Conservation (phyloP, 2,797 vertebrate genomes). For the Argyrosomus regius region DNA sequence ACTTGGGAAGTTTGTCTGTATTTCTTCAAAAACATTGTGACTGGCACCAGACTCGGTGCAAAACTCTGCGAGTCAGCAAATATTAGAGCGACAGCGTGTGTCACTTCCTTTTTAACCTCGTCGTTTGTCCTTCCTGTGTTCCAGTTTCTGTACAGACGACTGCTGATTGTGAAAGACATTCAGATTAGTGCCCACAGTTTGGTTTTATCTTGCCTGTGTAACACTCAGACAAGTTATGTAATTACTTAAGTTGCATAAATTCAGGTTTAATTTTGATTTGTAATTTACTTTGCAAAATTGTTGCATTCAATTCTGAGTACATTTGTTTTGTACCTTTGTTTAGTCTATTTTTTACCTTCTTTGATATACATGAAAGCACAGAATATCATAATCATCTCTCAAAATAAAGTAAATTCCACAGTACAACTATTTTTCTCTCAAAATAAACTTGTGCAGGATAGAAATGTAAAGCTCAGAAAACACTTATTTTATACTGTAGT, state of each 20-base stretch:
- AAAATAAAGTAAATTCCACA: background rate
- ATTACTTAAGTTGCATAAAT: background rate
- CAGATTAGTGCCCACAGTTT: background rate
- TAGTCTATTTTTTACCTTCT: background rate
- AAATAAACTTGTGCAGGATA: background rate
- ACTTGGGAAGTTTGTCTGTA: background rate
- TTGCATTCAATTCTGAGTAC: background rate
- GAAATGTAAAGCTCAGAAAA: background rate
- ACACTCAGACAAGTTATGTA: background rate
- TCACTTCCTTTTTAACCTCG: constrained; percentile 30
- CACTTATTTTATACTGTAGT: too few species aligned
- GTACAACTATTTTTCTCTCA: background rate
- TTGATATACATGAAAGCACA: background rate
- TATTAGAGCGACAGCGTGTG: constrained; percentile 6
- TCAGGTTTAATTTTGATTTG: background rate
- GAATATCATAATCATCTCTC: background rate
- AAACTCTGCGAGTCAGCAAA: constrained; percentile 39
- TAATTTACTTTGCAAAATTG: background rate
- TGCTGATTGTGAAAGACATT: background rate
- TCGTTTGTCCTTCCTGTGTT: constrained; percentile 1
- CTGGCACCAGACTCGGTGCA: background rate
- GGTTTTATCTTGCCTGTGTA: background rate
- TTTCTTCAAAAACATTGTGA: constrained; percentile 21
- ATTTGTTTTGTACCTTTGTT: background rate
- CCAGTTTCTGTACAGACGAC: background rate